Evolutionary conservation across 2,888 invertebrate species (phyloP).

Genomic region (Pyralis farinalis): DNA sequence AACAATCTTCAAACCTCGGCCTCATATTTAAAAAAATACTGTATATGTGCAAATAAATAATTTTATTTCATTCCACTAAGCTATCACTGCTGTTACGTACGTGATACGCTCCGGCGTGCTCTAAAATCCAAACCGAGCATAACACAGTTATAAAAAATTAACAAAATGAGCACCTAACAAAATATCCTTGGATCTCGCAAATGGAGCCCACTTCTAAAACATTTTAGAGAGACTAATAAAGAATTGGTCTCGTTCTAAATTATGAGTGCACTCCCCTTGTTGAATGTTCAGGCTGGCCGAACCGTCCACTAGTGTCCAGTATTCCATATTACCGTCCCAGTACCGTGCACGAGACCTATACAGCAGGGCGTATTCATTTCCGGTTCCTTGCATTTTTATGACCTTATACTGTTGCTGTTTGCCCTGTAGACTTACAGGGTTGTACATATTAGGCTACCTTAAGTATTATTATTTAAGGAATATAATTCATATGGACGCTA

Average conservation of each 20-base stretch:
- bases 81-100: too few relatives aligned
- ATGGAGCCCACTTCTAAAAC: constrained; percentile 3
- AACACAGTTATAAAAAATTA: not conserved
- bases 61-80: too few relatives aligned
- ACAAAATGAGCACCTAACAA: constrained; percentile 7
- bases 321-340: constrained; percentile 7
- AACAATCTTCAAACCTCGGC: too few relatives aligned
- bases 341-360: constrained; percentile 18
- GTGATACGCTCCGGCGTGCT: too few relatives aligned
- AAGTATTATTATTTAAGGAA: too few relatives aligned
- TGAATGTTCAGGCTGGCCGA: constrained; percentile 4
- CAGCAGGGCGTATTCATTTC: constrained; percentile 62
- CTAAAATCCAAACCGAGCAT: not conserved
- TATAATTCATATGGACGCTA: too few relatives aligned
- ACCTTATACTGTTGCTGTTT: constrained; percentile 50
- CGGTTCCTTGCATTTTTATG: constrained; percentile 70
- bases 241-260: constrained; percentile 10
- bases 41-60: too few relatives aligned
- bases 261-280: constrained; percentile 14
- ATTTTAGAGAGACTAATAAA: constrained; percentile 3
- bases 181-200: not conserved
- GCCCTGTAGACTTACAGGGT: constrained; percentile 41
- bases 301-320: not conserved
- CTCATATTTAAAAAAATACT: too few relatives aligned
- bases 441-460: constrained; percentile 14